phyloP scores from a whole-genome alignment of 1,140 invertebrate genomes.

The Tetranychus urticae region DNA sequence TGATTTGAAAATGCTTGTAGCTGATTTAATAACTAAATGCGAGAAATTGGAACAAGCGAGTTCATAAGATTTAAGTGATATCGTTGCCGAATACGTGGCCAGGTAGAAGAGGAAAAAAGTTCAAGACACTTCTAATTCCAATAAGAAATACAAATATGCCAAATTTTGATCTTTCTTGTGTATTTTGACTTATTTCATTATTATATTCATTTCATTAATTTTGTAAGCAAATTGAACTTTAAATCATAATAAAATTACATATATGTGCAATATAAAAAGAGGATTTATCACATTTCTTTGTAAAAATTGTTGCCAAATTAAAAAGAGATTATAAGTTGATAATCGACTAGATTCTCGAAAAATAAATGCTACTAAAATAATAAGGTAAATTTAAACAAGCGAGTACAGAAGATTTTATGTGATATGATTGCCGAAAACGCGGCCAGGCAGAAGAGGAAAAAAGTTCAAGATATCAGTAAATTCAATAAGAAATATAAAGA shows the following conservation, averaged over 20 bases:
- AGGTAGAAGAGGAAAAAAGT: constrained; percentile 63
- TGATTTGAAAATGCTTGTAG: constrained; percentile 59
- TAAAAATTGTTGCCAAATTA: too few relatives aligned
- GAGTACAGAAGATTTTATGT: too few relatives aligned
- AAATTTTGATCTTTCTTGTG: constrained; percentile 46
- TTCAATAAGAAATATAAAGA: constrained; percentile 83
- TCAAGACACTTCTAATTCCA: constrained; percentile 35
- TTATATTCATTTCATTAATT: background rate
- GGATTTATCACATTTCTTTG: too few relatives aligned
- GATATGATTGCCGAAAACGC: constrained; percentile 81
- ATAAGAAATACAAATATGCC: constrained; percentile 94
- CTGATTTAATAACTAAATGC: constrained; percentile 59
- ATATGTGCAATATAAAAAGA: too few relatives aligned
- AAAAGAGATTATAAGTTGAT: too few relatives aligned
- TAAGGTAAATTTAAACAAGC: too few relatives aligned
- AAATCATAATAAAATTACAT: too few relatives aligned
- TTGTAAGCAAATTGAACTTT: too few relatives aligned
- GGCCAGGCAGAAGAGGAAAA: constrained; percentile 71
- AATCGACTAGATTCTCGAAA: too few relatives aligned
- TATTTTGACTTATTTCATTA: too few relatives aligned
- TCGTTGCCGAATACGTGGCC: constrained; percentile 91
- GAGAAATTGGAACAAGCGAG: constrained; percentile 43
- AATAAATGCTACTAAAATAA: too few relatives aligned
- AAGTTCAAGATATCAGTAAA: constrained; percentile 45
- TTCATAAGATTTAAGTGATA: constrained; percentile 85